Conservation (phyloP, 2,113 vertebrate species). For the Hylia prasina region DNA sequence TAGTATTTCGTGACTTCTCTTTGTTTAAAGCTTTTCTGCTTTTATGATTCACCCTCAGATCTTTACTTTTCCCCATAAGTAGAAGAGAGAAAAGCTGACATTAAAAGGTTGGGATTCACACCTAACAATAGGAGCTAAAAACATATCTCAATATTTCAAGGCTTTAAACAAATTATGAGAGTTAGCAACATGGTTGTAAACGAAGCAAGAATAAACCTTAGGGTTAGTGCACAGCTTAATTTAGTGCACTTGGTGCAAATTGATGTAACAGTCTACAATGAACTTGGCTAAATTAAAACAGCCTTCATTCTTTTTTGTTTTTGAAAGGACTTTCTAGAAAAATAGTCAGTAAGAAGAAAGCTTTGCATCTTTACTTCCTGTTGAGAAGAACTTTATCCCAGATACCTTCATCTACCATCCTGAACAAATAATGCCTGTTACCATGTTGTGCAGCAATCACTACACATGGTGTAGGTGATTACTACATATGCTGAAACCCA, state of each 20-base stretch:
- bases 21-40: not conserved
- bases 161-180: not conserved
- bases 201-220: not conserved
- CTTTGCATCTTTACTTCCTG: not conserved
- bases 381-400: not conserved
- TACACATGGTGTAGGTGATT: not conserved
- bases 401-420: not conserved
- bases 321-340: not conserved
- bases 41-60: not conserved
- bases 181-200: not conserved
- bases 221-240: not conserved
- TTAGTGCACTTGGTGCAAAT: not conserved
- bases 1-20: not conserved
- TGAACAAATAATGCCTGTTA: not conserved
- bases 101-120: not conserved
- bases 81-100: not conserved
- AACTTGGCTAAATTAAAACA: not conserved
- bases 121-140: not conserved
- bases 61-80: not conserved
- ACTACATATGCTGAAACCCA: not conserved
- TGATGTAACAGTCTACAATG: not conserved
- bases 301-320: not conserved
- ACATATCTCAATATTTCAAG: not conserved
- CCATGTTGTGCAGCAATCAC: rapidly evolving
- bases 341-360: not conserved